These are phyloP conservation scores for Mythimna loreyi DNA, from an alignment of 2,888 invertebrate genomes.

Conservation along the genomic window DNA sequence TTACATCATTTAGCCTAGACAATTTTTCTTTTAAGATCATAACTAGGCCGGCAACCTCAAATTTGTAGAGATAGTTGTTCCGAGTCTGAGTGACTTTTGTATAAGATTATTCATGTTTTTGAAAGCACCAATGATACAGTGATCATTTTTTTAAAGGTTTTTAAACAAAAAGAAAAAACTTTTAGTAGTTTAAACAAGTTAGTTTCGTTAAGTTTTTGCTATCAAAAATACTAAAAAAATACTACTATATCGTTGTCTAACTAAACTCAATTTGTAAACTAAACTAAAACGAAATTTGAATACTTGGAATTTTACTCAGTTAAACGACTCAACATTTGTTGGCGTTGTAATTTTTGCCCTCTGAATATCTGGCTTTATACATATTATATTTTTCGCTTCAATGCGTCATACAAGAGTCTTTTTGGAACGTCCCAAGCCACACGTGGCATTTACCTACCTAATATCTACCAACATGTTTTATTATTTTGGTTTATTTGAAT, in stretches of 20 bases:
- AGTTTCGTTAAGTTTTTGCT: no score
- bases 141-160: no score
- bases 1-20: no score
- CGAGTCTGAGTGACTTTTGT: no score
- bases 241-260: background rate
- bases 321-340: background rate
- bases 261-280: background rate
- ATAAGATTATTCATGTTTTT: no score
- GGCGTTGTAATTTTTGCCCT: background rate
- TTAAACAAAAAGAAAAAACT: no score
- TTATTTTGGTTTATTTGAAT: conserved; percentile 59
- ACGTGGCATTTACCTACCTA: background rate
- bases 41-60: no score
- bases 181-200: no score
- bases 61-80: no score
- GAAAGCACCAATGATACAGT: no score
- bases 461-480: conserved; percentile 44
- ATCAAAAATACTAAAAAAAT: background rate
- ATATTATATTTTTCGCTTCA: conserved; percentile 3
- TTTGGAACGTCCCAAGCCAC: background rate
- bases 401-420: background rate
- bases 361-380: background rate
- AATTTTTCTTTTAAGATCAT: no score
- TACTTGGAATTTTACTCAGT: background rate
- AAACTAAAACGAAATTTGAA: background rate